Base-by-base conservation (phyloP, 2,888 invertebrate species). In the Dysmachus trigonus region DNA sequence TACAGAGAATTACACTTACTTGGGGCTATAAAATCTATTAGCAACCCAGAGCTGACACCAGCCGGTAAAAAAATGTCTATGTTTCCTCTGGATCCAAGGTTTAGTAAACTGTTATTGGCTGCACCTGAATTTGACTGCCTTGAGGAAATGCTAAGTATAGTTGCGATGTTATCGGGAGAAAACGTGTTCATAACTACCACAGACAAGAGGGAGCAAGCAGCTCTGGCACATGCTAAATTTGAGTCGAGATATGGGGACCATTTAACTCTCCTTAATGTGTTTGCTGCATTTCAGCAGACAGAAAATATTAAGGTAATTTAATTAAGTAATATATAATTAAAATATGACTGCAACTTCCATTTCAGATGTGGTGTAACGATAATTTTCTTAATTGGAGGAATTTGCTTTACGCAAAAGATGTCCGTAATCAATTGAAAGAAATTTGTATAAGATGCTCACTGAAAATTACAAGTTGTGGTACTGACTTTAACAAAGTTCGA, bases 51-150 rank as follows among this genome's bases (percentile, higher is more conserved):
- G 91, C 93, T 99, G 88, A 98, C 98, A 0, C 92, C 93, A 0
- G 89, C 96, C 0, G 99, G 99, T 0, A 94, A 94, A 88, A 95
- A 96, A 90, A 98, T 99, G 97, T 94, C 97, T 0, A 94, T 95
- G 15, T 98, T 98, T 91, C 99, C 99, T 0, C 93, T 99, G 51
- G 98, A 99, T 91, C 99, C 99, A 0, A 94, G 95, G 88, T 96
- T 96, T 91, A 95, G 97, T 10, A 97, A 96, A 93, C 94, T 97
- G 7, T 92, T 98, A 85, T 91, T 98, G 0, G 93, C 95, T 13
- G 96, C 98, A 0, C 94, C 95, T 15, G 95, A 96, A 87, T 95
- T 95, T 89, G 95, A 95, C 27, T 97, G 97, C 90, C 92, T 96
- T 89, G 96, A 96, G 88, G 97, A 96, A 93, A 93, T 97, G 76